Evolutionary conservation across 2,113 vertebrate species (phyloP), one percentile per base, ranked within the genome.

Genomic region (Paratilapia polleni): DNA sequence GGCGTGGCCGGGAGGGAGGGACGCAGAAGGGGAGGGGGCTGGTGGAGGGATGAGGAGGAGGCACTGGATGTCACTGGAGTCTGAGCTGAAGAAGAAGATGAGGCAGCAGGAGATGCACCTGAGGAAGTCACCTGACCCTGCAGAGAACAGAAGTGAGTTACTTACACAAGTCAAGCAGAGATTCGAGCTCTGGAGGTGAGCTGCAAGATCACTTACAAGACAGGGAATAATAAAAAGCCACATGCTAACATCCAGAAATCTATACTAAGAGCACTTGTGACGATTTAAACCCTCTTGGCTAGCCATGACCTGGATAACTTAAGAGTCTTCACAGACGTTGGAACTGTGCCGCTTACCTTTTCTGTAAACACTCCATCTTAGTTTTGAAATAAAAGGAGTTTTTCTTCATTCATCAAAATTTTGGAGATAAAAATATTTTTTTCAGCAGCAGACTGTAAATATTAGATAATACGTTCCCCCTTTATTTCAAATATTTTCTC

Each of bases 21-120:
- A 6, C 98, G 97, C 60, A 99, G 96, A 59, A 99, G 97, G 2
- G 98, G 98, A 13, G 98, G 98, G 19, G 98, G 98, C 95, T 98
- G 98, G 82, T 98, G 97, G 93, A 98, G 94, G 54, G 97, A 94
- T 14, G 90, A 88, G 62, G 92, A 82, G 78, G 97, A 92, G 87
- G 93, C 70, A 60, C 70, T 56, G 83, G 97, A 96, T 77, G 95
- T 90, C 78, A 96, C 91, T 28, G 96, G 94, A 62, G 95, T 87
- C 93, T 96, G 96, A 83, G 87, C 84, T 10, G 88, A 66, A 19
- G 93, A 77, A 82, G 96, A 95, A 38, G 96, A 93, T 47, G 96
- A 96, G 74, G 96, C 95, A 74, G 96, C 96, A 83, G 97, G 97
- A 80, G 98, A 98, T 22, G 96, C 96, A 80, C 97, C 97, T 80